Evolutionary conservation across 2,113 vertebrate species (phyloP).

Genomic region (Erinaceus europaeus): DNA sequence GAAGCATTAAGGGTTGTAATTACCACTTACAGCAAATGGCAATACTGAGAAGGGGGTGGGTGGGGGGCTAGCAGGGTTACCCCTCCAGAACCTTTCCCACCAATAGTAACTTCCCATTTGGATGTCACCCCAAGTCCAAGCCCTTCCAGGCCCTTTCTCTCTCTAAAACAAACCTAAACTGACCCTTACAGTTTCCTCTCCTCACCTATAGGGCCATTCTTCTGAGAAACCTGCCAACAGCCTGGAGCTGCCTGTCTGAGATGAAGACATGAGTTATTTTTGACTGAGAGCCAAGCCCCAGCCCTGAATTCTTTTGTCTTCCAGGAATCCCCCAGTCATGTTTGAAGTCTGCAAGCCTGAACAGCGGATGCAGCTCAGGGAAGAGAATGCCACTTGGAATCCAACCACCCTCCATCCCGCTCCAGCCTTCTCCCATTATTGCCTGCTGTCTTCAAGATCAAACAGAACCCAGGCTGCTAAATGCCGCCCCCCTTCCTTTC

Average conservation of each 20-base stretch:
- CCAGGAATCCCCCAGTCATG: slow-evolving; percentile 70
- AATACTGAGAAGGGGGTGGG: not conserved
- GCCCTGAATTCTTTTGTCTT: slow-evolving; percentile 73
- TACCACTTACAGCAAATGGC: slow-evolving; percentile 37
- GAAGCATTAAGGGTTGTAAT: slow-evolving; percentile 54
- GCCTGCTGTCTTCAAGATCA: slow-evolving; percentile 64
- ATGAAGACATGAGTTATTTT: slow-evolving; percentile 71
- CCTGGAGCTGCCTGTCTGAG: not conserved
- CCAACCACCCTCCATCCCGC: slow-evolving; percentile 31
- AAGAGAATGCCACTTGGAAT: slow-evolving; percentile 42
- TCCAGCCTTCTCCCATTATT: not conserved
- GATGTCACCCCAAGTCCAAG: not conserved
- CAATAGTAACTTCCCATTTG: not conserved
- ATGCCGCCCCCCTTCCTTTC: not conserved
- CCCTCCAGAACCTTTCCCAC: not conserved
- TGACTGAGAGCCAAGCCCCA: slow-evolving; percentile 66
- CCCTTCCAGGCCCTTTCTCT: not conserved
- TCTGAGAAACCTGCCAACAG: slow-evolving; percentile 6
- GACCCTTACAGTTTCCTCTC: not conserved
- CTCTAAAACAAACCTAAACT: slow-evolving; percentile 1
- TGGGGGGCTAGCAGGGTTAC: not conserved
- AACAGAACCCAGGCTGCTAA: slow-evolving; percentile 33
- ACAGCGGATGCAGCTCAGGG: slow-evolving; percentile 53
- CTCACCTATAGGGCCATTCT: not conserved
- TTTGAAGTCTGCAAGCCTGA: slow-evolving; percentile 75